Evolutionary conservation across 1,140 invertebrate genomes (phyloP), one percentile per base, ranked within the genome.

Genomic region (Drusus annulatus): DNA sequence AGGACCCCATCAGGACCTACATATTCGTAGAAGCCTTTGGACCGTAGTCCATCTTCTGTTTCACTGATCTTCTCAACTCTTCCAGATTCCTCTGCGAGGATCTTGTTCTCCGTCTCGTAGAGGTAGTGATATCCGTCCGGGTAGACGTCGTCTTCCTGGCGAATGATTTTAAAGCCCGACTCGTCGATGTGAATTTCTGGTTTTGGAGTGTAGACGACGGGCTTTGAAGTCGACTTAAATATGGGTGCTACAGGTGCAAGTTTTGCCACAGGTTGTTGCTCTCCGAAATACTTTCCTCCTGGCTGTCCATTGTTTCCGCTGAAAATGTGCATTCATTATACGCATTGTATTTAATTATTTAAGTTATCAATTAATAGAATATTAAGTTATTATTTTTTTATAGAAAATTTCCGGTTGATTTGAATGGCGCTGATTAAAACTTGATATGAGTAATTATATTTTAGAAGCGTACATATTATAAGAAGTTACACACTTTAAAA

Each of bases 71-170:
- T 85, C 58, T 89, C 88, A 10, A 91, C 86, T 36, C 85, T 86
- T 28, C 92, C 93, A 19, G 84, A 85, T 84, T 93, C 92, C 25
- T 90, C 85, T 4, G 88, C 90, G 2, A 87, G 84, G 25, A 93
- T 93, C 62, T 92, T 93, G 82, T 94, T 92, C 36, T 91, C 92
- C 6, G 92, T 93, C 81, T 93, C 93, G 84, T 91, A 94, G 7
- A 88, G 88, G 85, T 90, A 91, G 81, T 90, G 90, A 85, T 90
- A 91, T 45, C 88, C 88, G 8, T 89, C 88, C 3, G 87, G 86
- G 0, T 80, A 62, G 15, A 87, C 82, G 8, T 89, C 87, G 0
- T 84, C 81, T 62, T 88, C 87, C 80, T 87, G 84, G 60, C 88
- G 88, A 63, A 90, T 87, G 81, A 89, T 88, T 19, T 87, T 87